A percentile compares a stretch with the other conserved stretches of the same genome.
Evolutionary conservation across 2,113 vertebrate genomes (phyloP).

Genomic region (rat (Rattus norvegicus)): GRCr8 NC_086023.1:87209501-87210000

Average conservation of each 20-base stretch:
- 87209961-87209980: constrained; percentile 84
- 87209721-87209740: neutral
- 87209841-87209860: constrained; percentile 38
- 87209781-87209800: neutral
- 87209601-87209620: neutral
- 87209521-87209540: neutral
- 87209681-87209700: neutral
- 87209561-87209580: neutral
- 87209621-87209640: neutral
- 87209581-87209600: neutral
- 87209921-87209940: constrained; percentile 84
- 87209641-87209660: neutral
- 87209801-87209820: neutral
- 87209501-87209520: neutral
- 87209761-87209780: neutral
- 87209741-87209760: neutral
- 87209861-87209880: constrained; percentile 57
- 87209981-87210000: constrained; percentile 86
- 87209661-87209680: neutral
- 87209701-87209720: neutral
- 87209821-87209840: neutral
- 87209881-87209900: constrained; percentile 53
- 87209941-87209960: constrained; percentile 78
- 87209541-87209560: neutral
- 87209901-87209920: constrained; percentile 64